Evolutionary conservation across 2,888 invertebrate species (phyloP).

Genomic region (Nephrocerus scutellatus): DNA sequence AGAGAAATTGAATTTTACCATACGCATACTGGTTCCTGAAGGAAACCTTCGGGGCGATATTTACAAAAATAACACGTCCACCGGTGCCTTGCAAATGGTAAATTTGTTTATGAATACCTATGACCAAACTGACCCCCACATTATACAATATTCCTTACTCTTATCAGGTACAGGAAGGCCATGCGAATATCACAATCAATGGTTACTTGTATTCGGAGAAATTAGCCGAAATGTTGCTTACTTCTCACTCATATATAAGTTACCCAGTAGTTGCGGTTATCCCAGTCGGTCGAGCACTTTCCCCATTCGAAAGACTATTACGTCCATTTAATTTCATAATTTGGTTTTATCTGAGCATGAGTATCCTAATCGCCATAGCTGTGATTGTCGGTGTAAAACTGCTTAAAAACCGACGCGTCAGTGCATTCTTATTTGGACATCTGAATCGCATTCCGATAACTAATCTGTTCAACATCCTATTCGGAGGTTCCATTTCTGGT

Average conservation of each 20-base stretch:
- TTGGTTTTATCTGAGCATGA: constrained; percentile 16
- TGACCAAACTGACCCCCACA: too few relatives aligned
- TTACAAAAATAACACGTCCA: constrained; percentile 24
- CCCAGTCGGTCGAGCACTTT: constrained; percentile 11
- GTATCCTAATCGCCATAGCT: constrained; percentile 9
- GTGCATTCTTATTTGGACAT: constrained; percentile 17
- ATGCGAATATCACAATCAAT: constrained; percentile 17
- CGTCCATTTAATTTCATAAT: constrained; percentile 16
- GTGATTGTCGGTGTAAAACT: constrained; percentile 13
- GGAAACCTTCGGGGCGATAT: constrained; percentile 22
- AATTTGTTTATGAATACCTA: constrained; percentile 7
- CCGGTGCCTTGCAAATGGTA: constrained; percentile 27
- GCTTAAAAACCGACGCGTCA: constrained; percentile 11
- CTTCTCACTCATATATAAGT: constrained; percentile 12
- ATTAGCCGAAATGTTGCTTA: constrained; percentile 1
- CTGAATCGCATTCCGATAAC: constrained; percentile 11
- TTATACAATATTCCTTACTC: too few relatives aligned
- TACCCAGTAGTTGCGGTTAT: constrained; percentile 13
- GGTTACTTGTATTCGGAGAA: constrained; percentile 6
- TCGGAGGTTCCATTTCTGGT: constrained; percentile 14
- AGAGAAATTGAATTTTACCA: constrained; percentile 24
- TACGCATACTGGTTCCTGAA: constrained; percentile 21
- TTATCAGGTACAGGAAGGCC: constrained; percentile 12
- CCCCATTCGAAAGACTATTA: constrained; percentile 10
- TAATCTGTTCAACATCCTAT: constrained; percentile 10